These are phyloP conservation scores for Linyphia triangularis DNA, from an alignment of 2,888 invertebrate genomes.

Conservation along the genomic window DNA sequence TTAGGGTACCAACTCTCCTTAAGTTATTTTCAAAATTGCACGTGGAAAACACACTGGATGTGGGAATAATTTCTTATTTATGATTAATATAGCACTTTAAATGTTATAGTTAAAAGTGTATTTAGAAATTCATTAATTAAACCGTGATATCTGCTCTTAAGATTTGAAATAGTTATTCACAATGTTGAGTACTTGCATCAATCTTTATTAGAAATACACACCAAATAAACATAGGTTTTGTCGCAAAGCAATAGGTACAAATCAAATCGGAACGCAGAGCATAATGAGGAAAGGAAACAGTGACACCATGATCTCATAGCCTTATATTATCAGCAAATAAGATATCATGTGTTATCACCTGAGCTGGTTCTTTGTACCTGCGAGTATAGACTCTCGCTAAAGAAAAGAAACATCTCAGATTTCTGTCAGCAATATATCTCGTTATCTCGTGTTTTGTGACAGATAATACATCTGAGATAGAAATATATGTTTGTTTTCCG, in stretches of 20 bases:
- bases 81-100: no score
- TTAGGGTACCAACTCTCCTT: no score
- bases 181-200: not conserved
- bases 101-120: no score
- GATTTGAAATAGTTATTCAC: not conserved
- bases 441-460: constrained; percentile 8
- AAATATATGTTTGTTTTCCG: not conserved
- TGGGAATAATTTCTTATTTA: no score
- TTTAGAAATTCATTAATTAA: no score
- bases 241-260: constrained; percentile 16
- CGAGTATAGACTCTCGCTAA: not conserved
- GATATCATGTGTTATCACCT: constrained; percentile 46
- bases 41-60: no score
- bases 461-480: constrained; percentile 22
- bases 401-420: constrained; percentile 2
- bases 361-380: constrained; percentile 8
- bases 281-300: constrained; percentile 30
- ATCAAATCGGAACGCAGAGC: constrained; percentile 6
- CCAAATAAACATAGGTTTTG: not conserved
- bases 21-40: no score
- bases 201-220: not conserved
- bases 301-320: constrained; percentile 29
- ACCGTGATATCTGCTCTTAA: not conserved
- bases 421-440: constrained; percentile 27
- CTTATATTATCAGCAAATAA: constrained; percentile 54